These are phyloP conservation scores for Mormyrus proboscirostris DNA, from an alignment of 2,797 vertebrate genomes.

Conservation along the genomic window DNA sequence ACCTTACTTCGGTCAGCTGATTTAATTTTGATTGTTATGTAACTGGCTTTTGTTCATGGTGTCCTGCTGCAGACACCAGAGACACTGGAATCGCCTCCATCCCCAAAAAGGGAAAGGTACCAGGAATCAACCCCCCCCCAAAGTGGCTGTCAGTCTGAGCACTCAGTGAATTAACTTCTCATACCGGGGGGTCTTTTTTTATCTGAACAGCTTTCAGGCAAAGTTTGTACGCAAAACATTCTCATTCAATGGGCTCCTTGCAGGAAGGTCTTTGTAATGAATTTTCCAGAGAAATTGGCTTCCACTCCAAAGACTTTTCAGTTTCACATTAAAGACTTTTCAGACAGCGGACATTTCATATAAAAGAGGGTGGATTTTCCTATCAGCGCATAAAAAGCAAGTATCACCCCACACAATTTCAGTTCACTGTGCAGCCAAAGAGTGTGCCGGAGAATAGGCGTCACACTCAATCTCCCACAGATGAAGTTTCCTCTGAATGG, in stretches of 20 bases:
- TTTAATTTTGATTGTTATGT: neutral
- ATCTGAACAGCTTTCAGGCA: neutral
- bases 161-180: neutral
- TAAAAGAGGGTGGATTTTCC: neutral
- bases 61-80: neutral
- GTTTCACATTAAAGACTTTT: neutral
- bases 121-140: too few relatives aligned
- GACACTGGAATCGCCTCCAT: neutral
- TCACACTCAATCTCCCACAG: neutral
- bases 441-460: neutral
- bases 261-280: neutral
- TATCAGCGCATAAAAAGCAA: neutral
- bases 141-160: neutral
- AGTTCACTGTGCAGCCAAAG: neutral
- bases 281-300: neutral
- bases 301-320: neutral
- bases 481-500: neutral
- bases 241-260: neutral
- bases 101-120: neutral
- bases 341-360: neutral
- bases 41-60: neutral
- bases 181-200: neutral
- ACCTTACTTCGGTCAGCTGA: neutral
- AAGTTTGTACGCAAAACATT: neutral
- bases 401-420: neutral